Evolutionary conservation across 2,888 invertebrate species (phyloP).

Genomic region (Sphaeridia pumilis): DNA sequence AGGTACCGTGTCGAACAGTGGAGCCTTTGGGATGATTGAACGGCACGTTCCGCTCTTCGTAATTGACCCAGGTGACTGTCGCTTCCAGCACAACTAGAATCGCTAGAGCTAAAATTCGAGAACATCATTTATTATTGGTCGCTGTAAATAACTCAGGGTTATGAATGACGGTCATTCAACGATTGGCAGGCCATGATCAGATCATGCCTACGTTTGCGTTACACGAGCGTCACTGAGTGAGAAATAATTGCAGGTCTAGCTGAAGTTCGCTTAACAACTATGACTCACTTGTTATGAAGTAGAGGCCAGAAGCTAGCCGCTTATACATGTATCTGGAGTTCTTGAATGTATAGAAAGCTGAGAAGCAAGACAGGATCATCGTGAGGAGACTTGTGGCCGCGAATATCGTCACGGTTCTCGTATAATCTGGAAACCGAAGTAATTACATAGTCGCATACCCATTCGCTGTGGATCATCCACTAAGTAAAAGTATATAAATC

Average conservation of each 20-base stretch:
- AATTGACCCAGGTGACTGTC: conserved; percentile 57
- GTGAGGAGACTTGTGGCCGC: conserved; percentile 68
- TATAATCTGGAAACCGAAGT: conserved; percentile 53
- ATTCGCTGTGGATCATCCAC: background rate
- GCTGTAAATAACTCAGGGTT: too few relatives aligned
- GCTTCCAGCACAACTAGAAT: conserved; percentile 73
- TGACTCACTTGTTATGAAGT: conserved; percentile 69
- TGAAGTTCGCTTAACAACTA: too few relatives aligned
- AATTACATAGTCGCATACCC: background rate
- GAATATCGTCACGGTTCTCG: conserved; percentile 70
- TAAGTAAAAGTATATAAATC: background rate
- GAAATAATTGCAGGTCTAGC: too few relatives aligned
- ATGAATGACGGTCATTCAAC: too few relatives aligned
- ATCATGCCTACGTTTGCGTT: too few relatives aligned
- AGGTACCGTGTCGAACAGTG: conserved; percentile 54
- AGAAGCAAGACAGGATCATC: conserved; percentile 67
- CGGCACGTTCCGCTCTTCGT: conserved; percentile 53
- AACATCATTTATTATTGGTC: too few relatives aligned
- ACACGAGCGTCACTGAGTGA: too few relatives aligned
- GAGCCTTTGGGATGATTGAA: conserved; percentile 57
- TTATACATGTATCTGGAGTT: conserved; percentile 83
- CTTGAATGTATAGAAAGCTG: conserved; percentile 70
- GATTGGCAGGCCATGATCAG: too few relatives aligned
- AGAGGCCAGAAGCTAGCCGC: conserved; percentile 68
- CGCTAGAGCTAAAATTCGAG: conserved; percentile 52